Evolutionary conservation across 1,140 invertebrate species (phyloP).

Genomic region (Drosophila ironensis): DNA sequence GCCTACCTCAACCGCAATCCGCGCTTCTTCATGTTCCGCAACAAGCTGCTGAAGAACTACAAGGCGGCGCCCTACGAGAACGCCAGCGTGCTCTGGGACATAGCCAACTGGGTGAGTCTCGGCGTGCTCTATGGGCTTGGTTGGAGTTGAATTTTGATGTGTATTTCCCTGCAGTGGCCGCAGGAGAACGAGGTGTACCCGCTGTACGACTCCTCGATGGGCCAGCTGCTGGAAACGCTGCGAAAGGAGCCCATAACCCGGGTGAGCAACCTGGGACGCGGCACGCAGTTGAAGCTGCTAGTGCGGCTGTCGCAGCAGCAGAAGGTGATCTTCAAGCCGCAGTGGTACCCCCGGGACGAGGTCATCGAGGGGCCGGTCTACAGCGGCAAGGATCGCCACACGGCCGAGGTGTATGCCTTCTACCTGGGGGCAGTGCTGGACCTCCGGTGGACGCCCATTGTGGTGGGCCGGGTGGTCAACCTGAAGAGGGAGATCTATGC

Average conservation of each 20-base stretch:
- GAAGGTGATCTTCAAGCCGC: slow-evolving; percentile 94
- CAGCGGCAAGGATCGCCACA: slow-evolving; percentile 94
- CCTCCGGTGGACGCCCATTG: slow-evolving; percentile 90
- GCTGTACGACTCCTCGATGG: slow-evolving; percentile 85
- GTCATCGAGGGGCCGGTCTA: slow-evolving; percentile 92
- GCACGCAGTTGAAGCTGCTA: slow-evolving; percentile 95
- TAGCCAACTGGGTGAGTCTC: slow-evolving; percentile 80
- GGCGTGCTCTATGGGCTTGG: neutral
- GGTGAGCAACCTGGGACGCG: slow-evolving; percentile 89
- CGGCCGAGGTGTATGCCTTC: slow-evolving; percentile 97
- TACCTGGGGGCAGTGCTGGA: slow-evolving; percentile 92
- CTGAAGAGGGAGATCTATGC: slow-evolving; percentile 88
- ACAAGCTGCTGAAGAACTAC: slow-evolving; percentile 80
- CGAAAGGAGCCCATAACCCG: slow-evolving; percentile 87
- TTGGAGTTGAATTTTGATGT: neutral
- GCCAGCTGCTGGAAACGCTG: slow-evolving; percentile 88
- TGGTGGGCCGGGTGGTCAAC: slow-evolving; percentile 90
- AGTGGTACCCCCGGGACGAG: slow-evolving; percentile 90
- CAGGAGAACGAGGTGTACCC: slow-evolving; percentile 87
- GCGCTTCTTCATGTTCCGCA: slow-evolving; percentile 79
- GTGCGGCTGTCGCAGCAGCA: slow-evolving; percentile 90
- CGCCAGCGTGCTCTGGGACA: slow-evolving; percentile 78
- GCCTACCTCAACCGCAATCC: slow-evolving; percentile 81
- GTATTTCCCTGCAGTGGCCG: slow-evolving; percentile 85
- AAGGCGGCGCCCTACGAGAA: slow-evolving; percentile 69